Conservation (phyloP, 2,113 vertebrate species). For the Loxodonta africana region DNA sequence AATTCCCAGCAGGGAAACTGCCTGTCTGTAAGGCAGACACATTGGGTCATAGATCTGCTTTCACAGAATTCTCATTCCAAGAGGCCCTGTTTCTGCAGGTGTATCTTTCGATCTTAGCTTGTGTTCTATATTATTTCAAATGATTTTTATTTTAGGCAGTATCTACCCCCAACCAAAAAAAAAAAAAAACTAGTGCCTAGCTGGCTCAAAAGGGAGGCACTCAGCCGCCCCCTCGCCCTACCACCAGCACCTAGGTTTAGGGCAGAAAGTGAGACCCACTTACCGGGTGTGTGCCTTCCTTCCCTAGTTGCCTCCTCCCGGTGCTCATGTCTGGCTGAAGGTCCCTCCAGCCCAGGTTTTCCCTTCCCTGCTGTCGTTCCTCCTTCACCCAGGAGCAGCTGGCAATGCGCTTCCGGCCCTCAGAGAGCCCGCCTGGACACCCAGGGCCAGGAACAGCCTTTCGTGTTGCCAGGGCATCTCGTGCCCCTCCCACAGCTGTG, state of each 20-base stretch:
- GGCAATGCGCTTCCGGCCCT: accelerated
- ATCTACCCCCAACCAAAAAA: not conserved
- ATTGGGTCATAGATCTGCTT: constrained; percentile 79
- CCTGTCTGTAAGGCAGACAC: constrained; percentile 76
- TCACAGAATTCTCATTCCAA: constrained; percentile 69
- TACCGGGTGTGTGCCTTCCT: too few species aligned
- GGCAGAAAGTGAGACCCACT: not conserved
- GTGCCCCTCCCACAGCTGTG: too few species aligned
- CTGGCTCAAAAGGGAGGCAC: not conserved
- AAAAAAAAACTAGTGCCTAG: too few species aligned
- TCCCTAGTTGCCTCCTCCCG: too few species aligned
- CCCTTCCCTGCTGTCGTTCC: not conserved
- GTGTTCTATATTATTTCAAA: constrained; percentile 19
- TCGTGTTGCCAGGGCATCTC: not conserved
- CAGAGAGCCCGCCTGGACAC: not conserved
- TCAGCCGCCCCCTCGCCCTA: not conserved
- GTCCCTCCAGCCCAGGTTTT: not conserved
- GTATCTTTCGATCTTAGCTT: constrained; percentile 32
- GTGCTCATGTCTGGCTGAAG: too few species aligned
- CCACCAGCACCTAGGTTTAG: not conserved
- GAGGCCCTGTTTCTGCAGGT: constrained; percentile 66
- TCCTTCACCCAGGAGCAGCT: not conserved
- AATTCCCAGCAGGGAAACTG: constrained; percentile 86
- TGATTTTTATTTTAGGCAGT: not conserved
- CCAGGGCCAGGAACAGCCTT: not conserved